Base-by-base conservation (phyloP, 2,888 invertebrate species). In the Seira sanloemensis region DNA sequence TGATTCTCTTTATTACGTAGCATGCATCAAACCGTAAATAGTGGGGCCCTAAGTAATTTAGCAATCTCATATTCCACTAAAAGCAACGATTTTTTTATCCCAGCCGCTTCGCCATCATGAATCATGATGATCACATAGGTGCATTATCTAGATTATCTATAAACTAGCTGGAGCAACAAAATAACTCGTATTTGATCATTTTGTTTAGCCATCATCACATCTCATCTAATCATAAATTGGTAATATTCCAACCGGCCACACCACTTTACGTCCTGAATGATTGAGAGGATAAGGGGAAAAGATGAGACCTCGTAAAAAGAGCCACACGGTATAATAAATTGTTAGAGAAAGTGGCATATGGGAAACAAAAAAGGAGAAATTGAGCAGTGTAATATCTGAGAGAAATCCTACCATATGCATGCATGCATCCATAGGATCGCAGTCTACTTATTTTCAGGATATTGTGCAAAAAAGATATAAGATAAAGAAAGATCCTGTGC, bases 151-250 rank as follows among this genome's bases (percentile, higher is more conserved):
- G n/a, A 58, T 58, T 58, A n/a, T 18, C 18, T 5, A 58, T 12
- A 58, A 7, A 37, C 37, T 37, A 37, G 9, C 9, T 58, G n/a
- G 58, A 7, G 58, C 58, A 58, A 58, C 7, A 12, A 37, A 9
- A 58, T 58, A 18, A 58, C 9, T 18, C 58, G 9, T 37, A 58
- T 58, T 16, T 58, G 7, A 58, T 58, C n/a, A 58, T 58, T 58
- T 5, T 58, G 58, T n/a, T 58, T 4, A 9, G 18, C n/a, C n/a
- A 58, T 58, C 58, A 58, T 18, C 18, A 58, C 58, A 58, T 58
- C 58, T 58, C 7, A 58, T 58, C 58, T n/a, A n/a, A n/a, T n/a
- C 2, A 58, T 58, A 58, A 58, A n/a, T 58, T 58, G 58, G 58
- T 18, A 58, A 58, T 58, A 58, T 58, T 58, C 4, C 5, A 12